Percentiles rank a stretch among this genome's conserved stretches.
Evolutionary conservation across 2,113 vertebrate species (phyloP).

Genomic region (Cheilinus undulatus): DNA sequence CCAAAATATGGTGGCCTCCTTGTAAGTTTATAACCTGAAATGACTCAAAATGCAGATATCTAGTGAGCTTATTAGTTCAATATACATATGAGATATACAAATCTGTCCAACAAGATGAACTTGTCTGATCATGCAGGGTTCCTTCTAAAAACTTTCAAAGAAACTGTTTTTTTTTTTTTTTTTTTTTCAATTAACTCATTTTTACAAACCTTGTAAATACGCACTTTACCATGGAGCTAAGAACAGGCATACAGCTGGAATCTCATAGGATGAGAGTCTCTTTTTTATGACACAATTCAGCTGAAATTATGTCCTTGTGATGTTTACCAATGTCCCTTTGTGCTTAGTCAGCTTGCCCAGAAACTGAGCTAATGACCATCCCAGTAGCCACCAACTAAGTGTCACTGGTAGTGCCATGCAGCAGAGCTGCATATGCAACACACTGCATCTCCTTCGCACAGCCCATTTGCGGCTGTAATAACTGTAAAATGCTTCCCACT

Average conservation of each 20-base stretch:
- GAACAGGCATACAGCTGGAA: slow-evolving; percentile 32
- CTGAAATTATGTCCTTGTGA: slow-evolving; percentile 28
- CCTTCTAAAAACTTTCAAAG: slow-evolving; percentile 4
- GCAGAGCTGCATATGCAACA: slow-evolving; percentile 40
- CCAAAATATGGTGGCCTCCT: too few species aligned
- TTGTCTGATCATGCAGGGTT: too few species aligned
- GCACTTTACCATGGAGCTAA: slow-evolving; percentile 20
- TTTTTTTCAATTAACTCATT: too few species aligned
- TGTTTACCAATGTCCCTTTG: slow-evolving; percentile 56
- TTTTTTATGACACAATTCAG: slow-evolving; percentile 42
- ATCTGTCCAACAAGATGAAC: too few species aligned
- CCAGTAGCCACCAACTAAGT: slow-evolving; percentile 46
- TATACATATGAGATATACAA: too few species aligned
- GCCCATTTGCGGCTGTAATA: slow-evolving; percentile 66
- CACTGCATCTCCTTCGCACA: slow-evolving; percentile 39
- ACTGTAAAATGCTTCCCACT: slow-evolving; percentile 72
- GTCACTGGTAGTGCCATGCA: slow-evolving; percentile 14
- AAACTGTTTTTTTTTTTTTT: slow-evolving; percentile 18
- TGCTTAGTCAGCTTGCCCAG: slow-evolving; percentile 46
- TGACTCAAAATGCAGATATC: too few species aligned
- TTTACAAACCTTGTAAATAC: slow-evolving; percentile 38
- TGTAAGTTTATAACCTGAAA: too few species aligned
- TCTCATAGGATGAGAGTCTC: slow-evolving; percentile 24
- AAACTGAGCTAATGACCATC: slow-evolving; percentile 41
- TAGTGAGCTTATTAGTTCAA: too few species aligned